phyloP scores from a whole-genome alignment of 2,888 invertebrate species.

The Diadegma fenestrale region DNA sequence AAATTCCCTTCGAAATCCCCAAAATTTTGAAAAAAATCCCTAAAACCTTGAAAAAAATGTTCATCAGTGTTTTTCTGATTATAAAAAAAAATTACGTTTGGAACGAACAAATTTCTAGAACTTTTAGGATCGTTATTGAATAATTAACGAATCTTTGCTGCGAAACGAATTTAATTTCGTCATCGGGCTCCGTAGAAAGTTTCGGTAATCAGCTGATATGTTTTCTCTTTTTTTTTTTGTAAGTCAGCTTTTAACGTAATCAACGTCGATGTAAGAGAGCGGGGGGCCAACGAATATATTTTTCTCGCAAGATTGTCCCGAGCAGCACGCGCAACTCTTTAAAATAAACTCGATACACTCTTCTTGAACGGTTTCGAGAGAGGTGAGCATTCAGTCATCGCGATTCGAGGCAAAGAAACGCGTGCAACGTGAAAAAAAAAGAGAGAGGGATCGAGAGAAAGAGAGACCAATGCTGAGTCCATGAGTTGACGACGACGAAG shows the following conservation, averaged over 20 bases:
- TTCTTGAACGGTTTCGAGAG: conserved; percentile 29
- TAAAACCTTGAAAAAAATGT: too few relatives aligned
- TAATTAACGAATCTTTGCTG: background rate
- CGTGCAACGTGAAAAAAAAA: conserved; percentile 53
- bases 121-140: background rate
- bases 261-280: conserved; percentile 2
- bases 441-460: conserved; percentile 13
- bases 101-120: too few relatives aligned
- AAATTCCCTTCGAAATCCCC: too few relatives aligned
- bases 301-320: conserved; percentile 34
- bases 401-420: conserved; percentile 62
- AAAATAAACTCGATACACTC: conserved; percentile 65
- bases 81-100: too few relatives aligned
- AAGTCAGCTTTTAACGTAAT: conserved; percentile 14
- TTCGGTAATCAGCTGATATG: conserved; percentile 25
- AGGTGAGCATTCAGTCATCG: conserved; percentile 43
- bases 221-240: conserved; percentile 26
- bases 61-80: too few relatives aligned
- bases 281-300: background rate
- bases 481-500: conserved; percentile 16
- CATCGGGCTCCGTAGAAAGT: conserved; percentile 15
- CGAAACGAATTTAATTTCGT: conserved; percentile 17
- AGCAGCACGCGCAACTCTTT: conserved; percentile 58
- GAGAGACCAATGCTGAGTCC: conserved; percentile 3
- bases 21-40: too few relatives aligned